phyloP scores from a whole-genome alignment of 2,797 vertebrate genomes.

The Varecia variegata region DNA sequence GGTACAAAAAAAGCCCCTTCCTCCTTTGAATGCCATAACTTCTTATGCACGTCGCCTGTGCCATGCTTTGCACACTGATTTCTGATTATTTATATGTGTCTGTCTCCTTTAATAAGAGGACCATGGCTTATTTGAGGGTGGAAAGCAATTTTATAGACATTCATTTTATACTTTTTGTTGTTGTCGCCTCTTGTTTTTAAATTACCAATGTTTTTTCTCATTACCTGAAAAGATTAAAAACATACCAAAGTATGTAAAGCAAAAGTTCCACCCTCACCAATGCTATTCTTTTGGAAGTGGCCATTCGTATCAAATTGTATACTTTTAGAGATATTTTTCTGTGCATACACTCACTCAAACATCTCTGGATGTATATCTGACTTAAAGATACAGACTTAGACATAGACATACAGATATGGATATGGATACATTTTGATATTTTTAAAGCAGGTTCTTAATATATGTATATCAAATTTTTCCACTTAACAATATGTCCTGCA shows the following conservation, averaged over 20 bases:
- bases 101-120: neutral
- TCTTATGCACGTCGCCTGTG: fast-evolving
- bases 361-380: neutral
- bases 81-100: neutral
- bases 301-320: neutral
- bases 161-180: neutral
- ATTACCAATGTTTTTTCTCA: neutral
- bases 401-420: neutral
- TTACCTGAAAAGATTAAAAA: neutral
- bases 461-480: neutral
- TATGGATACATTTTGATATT: neutral
- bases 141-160: neutral
- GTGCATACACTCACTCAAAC: neutral
- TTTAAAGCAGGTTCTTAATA: neutral
- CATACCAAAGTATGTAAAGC: neutral
- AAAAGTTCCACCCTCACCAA: neutral
- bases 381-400: neutral
- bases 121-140: neutral
- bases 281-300: neutral
- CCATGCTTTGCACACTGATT: neutral
- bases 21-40: neutral
- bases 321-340: neutral
- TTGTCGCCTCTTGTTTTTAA: neutral
- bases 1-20: neutral
- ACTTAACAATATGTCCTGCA: neutral